These are phyloP conservation scores for Labroides dimidiatus DNA, from an alignment of 2,797 vertebrate genomes.

Conservation along the genomic window DNA sequence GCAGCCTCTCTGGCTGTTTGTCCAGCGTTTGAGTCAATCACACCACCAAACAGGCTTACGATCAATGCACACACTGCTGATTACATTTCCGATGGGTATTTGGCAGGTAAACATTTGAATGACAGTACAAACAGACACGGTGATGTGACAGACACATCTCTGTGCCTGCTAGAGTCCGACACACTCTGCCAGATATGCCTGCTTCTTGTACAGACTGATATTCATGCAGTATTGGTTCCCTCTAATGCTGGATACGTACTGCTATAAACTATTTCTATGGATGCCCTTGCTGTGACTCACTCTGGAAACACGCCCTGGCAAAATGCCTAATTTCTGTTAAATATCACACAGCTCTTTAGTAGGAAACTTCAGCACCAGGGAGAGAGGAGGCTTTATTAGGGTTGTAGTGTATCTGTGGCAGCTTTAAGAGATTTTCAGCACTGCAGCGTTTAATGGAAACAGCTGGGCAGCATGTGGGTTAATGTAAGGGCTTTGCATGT, in stretches of 20 bases:
- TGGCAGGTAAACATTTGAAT: slow-evolving; percentile 76
- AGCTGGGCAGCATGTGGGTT: slow-evolving; percentile 63
- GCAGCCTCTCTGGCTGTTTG: slow-evolving; percentile 61
- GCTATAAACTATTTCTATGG: slow-evolving; percentile 39
- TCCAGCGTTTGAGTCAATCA: slow-evolving; percentile 64
- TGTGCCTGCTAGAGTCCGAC: slow-evolving; percentile 48
- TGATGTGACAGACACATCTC: slow-evolving; percentile 47
- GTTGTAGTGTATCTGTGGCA: slow-evolving; percentile 47
- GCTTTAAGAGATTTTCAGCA: slow-evolving; percentile 49
- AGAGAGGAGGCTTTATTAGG: slow-evolving; percentile 48
- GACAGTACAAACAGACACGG: slow-evolving; percentile 65
- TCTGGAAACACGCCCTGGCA: slow-evolving; percentile 33
- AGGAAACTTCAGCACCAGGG: slow-evolving; percentile 49
- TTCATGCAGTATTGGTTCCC: slow-evolving; percentile 29
- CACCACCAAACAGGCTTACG: slow-evolving; percentile 62
- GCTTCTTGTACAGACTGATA: slow-evolving; percentile 25
- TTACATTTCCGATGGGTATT: slow-evolving; percentile 71
- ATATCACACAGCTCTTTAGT: slow-evolving; percentile 23
- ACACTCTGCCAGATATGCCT: slow-evolving; percentile 33
- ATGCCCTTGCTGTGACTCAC: slow-evolving; percentile 34
- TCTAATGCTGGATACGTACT: slow-evolving; percentile 35
- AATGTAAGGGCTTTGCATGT: slow-evolving; percentile 70
- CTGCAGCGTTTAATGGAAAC: slow-evolving; percentile 66
- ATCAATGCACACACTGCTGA: slow-evolving; percentile 68
- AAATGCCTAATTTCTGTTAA: slow-evolving; percentile 40